Evolutionary conservation across 2,888 invertebrate species (phyloP), one percentile per base, ranked within the genome.

Genomic region (Lingula anatina): DNA sequence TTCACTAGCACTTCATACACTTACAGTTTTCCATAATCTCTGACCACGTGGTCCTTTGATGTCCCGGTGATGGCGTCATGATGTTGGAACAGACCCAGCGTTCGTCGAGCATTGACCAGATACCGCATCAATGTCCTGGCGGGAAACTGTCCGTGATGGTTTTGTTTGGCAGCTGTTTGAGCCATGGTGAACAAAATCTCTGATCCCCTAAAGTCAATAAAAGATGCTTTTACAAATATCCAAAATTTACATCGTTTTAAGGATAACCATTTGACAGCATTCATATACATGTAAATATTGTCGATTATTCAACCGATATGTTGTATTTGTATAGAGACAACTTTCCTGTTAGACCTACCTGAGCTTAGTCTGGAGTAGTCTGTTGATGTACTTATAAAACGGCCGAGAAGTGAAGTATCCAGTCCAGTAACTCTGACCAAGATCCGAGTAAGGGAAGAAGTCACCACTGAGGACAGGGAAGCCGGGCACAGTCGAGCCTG

Each of bases 41-140:
- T 79, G 3, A 92, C 86, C 12, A 99, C 99, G 62, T 87, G 86
- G 68, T 91, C 89, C 65, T 90, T 87, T 0, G 91, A 86, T 0
- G 99, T 99, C 47, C 99, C 99, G 0, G 96, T 90, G 60, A 99
- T 86, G 21, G 89, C 97, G 78, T 99, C 99, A 78, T 99, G 99
- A 78, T 99, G 99, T 77, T 99, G 99, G 80, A 97, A 99, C 51
- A 99, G 81, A 0, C 79, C 80, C 26, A 96, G 83, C 61, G 86
- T 83, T 45, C 88, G 81, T 28, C 97, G 83, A 15, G 95, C 90
- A 39, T 74, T 71, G 20, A 80, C 78, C 40, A 86, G 66, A 36
- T 76, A 71, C 21, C 75, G 70, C 57, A 81, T 78, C 21, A 83
- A 64, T 36, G 55, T 67, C 36, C 70, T 68, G 50, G 49, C 50